Percentiles rank a stretch among this genome's conserved stretches.
Conservation (phyloP, 2,888 invertebrate species). For the Hesperia comma region DNA sequence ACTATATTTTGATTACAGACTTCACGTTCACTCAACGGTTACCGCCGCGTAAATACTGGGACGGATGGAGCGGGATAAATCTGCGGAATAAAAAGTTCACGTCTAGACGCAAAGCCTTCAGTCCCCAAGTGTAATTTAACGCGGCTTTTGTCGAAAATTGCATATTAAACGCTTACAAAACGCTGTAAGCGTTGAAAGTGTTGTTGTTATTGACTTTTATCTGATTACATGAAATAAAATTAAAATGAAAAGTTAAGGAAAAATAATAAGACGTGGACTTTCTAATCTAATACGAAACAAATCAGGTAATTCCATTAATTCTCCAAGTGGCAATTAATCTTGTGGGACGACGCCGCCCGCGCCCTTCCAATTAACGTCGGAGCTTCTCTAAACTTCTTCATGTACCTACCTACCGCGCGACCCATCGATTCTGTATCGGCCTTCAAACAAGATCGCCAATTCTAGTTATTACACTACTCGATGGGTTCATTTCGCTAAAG, state of each 20-base stretch:
- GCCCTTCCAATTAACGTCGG: not conserved
- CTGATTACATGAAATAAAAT: too few relatives aligned
- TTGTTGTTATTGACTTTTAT: too few relatives aligned
- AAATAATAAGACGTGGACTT: too few relatives aligned
- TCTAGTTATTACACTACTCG: not conserved
- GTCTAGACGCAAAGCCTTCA: not conserved
- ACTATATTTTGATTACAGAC: constrained; percentile 14
- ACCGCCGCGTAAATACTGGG: constrained; percentile 10
- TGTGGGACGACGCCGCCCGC: not conserved
- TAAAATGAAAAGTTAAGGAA: too few relatives aligned
- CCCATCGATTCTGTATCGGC: not conserved
- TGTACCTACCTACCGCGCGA: not conserved
- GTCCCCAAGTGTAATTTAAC: not conserved
- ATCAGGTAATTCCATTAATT: not conserved
- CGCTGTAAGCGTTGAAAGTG: too few relatives aligned
- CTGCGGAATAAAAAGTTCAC: not conserved
- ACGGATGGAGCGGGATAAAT: not conserved
- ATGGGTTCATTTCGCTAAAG: too few relatives aligned
- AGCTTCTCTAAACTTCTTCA: not conserved
- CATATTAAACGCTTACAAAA: too few relatives aligned
- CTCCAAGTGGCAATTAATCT: constrained; percentile 2
- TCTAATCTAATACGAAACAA: not conserved
- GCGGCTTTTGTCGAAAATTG: too few relatives aligned
- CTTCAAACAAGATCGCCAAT: not conserved
- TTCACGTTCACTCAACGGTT: constrained; percentile 14